A percentile compares a stretch with the other conserved stretches of the same genome.
phyloP scores from a whole-genome alignment of 1,140 invertebrate species.

The Diachasmimorpha longicaudata region DNA sequence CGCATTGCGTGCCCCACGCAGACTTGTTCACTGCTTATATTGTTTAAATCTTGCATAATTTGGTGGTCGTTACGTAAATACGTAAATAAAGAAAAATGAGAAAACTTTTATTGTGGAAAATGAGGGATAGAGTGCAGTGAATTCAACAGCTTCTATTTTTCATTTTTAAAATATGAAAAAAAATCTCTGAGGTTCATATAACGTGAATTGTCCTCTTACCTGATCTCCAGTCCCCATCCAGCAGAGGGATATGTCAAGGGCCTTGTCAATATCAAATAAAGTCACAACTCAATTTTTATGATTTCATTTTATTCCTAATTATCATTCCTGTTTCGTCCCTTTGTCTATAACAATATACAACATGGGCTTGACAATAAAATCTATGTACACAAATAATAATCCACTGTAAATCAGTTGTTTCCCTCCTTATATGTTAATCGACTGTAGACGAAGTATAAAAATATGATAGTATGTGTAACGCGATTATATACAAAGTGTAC shows the following conservation, averaged over 20 bases:
- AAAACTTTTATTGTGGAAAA: too few species aligned
- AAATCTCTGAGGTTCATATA: too few species aligned
- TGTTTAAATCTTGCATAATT: too few species aligned
- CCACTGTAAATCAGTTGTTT: conserved; percentile 19
- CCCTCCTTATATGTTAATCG: conserved; percentile 27
- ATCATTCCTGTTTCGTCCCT: not conserved
- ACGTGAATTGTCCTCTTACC: too few species aligned
- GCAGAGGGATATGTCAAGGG: too few species aligned
- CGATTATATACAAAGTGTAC: conserved; percentile 55
- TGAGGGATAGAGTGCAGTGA: too few species aligned
- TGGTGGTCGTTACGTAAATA: too few species aligned
- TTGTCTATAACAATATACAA: conserved; percentile 19
- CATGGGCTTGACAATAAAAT: conserved; percentile 3
- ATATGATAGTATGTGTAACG: conserved; percentile 56
- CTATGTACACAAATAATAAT: conserved; percentile 16
- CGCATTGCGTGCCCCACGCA: not conserved
- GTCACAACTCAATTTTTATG: not conserved
- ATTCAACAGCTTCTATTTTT: too few species aligned
- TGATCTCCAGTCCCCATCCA: too few species aligned
- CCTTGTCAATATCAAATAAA: not conserved
- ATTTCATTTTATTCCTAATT: conserved; percentile 16
- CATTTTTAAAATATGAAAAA: too few species aligned
- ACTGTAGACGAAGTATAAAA: conserved; percentile 56
- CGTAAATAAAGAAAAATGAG: too few species aligned
- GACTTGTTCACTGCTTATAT: not conserved